A percentile compares a stretch with the other conserved stretches of the same genome.
These are phyloP conservation scores for Chrysochloris asiatica DNA, from an alignment of 2,113 vertebrate genomes.

Conservation along the genomic window DNA sequence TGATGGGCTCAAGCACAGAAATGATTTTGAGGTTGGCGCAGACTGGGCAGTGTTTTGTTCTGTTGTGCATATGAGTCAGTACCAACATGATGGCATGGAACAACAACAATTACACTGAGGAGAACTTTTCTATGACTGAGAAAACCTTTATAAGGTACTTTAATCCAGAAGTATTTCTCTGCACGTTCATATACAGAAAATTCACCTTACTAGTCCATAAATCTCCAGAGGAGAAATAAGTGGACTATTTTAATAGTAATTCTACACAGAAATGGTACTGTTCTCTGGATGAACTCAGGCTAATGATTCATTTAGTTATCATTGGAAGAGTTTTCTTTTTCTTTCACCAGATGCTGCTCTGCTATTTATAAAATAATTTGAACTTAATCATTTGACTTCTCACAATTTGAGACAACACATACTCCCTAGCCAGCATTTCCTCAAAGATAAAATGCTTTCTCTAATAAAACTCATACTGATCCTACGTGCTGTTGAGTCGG, in stretches of 20 bases:
- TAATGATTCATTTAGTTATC: conserved; percentile 51
- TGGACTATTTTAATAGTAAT: not conserved
- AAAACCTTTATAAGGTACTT: not conserved
- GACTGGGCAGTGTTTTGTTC: no score
- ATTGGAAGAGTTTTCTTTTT: conserved; percentile 44
- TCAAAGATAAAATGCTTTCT: conserved; percentile 37
- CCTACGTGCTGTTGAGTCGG: no score
- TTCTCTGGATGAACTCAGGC: conserved; percentile 51
- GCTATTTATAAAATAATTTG: conserved; percentile 51
- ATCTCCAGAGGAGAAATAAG: conserved; percentile 17
- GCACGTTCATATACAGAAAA: not conserved
- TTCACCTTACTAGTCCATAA: not conserved
- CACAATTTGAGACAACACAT: not conserved
- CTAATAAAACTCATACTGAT: conserved; percentile 13
- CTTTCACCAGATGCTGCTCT: conserved; percentile 37
- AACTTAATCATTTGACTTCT: conserved; percentile 48
- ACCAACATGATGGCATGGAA: no score
- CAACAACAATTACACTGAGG: no score
- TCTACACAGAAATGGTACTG: not conserved
- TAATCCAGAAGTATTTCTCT: not conserved
- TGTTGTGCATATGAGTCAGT: no score
- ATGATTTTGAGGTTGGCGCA: no score
- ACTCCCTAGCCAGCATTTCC: not conserved
- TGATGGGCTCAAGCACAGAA: no score
- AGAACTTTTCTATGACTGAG: not conserved